Evolutionary conservation across 2,888 invertebrate genomes (phyloP).

Genomic region (Hoplodrina blanda): DNA sequence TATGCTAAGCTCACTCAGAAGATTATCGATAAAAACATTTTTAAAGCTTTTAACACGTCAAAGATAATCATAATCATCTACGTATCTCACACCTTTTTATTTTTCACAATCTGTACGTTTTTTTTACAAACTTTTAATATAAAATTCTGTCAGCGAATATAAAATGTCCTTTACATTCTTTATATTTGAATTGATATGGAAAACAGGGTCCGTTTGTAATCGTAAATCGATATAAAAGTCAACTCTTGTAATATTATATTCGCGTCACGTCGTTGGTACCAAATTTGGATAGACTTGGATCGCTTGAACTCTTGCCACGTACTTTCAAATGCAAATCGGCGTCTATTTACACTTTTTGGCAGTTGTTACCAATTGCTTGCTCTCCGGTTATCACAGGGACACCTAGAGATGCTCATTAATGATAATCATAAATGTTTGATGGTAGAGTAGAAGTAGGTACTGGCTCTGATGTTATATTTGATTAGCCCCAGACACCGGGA

Average conservation of each 20-base stretch:
- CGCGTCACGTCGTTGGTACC: conserved; percentile 24
- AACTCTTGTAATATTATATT: conserved; percentile 29
- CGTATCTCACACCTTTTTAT: neutral
- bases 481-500: no score
- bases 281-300: conserved; percentile 9
- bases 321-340: conserved; percentile 16
- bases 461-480: no score
- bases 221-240: conserved; percentile 28
- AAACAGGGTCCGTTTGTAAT: conserved; percentile 26
- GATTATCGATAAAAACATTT: neutral
- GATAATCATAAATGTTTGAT: no score
- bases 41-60: neutral
- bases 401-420: neutral
- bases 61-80: neutral
- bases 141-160: conserved; percentile 9
- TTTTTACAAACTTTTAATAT: neutral
- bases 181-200: conserved; percentile 16
- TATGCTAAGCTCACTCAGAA: neutral
- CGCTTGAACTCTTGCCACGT: neutral
- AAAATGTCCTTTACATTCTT: neutral
- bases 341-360: neutral
- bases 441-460: no score
- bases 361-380: neutral
- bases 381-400: neutral
- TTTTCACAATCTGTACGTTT: no score